Percentiles rank a stretch among this genome's conserved stretches.
phyloP scores from a whole-genome alignment of 2,797 vertebrate species.

The Myiotriccus ornatus region DNA sequence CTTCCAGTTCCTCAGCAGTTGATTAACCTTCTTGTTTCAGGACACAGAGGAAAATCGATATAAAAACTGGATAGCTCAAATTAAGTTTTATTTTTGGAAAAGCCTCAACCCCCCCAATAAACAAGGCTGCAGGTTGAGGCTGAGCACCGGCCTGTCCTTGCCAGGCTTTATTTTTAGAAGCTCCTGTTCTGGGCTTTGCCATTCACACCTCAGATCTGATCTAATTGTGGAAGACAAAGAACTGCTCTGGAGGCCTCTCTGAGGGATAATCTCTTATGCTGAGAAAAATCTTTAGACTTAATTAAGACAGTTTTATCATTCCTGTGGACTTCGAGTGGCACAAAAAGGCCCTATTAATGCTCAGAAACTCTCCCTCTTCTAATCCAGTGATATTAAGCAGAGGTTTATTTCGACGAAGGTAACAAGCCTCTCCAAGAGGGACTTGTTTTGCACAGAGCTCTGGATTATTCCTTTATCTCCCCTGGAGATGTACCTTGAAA shows the following conservation, averaged over 20 bases:
- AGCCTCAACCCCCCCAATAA: background rate
- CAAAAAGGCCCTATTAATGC: constrained; percentile 13
- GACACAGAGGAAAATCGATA: background rate
- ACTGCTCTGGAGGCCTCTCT: background rate
- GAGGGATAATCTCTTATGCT: constrained; percentile 37
- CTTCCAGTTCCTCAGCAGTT: background rate
- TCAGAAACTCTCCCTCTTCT: background rate
- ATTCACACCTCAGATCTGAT: background rate
- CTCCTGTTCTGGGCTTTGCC: background rate
- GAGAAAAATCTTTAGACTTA: constrained; percentile 57
- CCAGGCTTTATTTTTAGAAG: background rate
- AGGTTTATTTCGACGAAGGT: constrained; percentile 6
- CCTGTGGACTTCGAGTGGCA: constrained; percentile 21
- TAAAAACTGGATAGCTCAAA: background rate
- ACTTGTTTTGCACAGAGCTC: background rate
- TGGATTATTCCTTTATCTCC: constrained; percentile 8
- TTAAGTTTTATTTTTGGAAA: constrained; percentile 2
- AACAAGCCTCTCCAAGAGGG: background rate
- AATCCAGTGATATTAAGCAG: constrained; percentile 5
- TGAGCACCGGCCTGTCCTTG: background rate
- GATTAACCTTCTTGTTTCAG: background rate
- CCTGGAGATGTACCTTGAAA: background rate
- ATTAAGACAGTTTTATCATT: constrained; percentile 55
- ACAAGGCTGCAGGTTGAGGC: background rate
- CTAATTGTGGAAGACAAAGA: constrained; percentile 46